A percentile compares a stretch with the other conserved stretches of the same genome.
These are phyloP conservation scores for Natrix natrix DNA, from an alignment of 2,797 vertebrate species.

Conservation along the genomic window DNA sequence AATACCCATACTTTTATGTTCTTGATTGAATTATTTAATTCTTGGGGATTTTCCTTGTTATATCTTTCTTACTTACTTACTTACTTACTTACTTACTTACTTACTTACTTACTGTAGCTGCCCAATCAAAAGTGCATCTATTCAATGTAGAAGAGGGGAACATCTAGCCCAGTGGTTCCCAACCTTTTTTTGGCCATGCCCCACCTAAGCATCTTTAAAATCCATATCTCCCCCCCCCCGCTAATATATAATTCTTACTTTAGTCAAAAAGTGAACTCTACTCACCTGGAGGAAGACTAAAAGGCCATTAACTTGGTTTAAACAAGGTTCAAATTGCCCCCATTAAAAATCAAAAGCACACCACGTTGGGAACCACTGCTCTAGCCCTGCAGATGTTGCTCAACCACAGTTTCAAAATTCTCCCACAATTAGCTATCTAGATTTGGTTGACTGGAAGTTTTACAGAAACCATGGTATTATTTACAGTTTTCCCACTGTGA, in stretches of 20 bases:
- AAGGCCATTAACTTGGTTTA: too few species aligned
- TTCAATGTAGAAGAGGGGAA: not conserved
- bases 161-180: not conserved
- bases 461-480: not conserved
- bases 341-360: too few species aligned
- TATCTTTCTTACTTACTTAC: not conserved
- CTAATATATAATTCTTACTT: too few species aligned
- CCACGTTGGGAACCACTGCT: too few species aligned
- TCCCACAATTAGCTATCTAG: not conserved
- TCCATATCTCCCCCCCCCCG: too few species aligned
- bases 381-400: not conserved
- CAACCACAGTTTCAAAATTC: not conserved
- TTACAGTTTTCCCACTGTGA: not conserved
- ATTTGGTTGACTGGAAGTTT: not conserved
- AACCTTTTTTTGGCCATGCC: too few species aligned
- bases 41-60: not conserved
- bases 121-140: constrained; percentile 12
- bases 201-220: too few species aligned
- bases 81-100: not conserved
- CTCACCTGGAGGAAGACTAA: too few species aligned
- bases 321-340: too few species aligned
- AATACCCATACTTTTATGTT: not conserved
- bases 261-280: too few species aligned
- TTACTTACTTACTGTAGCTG: not conserved
- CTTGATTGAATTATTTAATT: not conserved